Evolutionary conservation across 2,797 vertebrate genomes (phyloP), one percentile per base, ranked within the genome.

Genomic region (Melanotaenia pygmaea): DNA sequence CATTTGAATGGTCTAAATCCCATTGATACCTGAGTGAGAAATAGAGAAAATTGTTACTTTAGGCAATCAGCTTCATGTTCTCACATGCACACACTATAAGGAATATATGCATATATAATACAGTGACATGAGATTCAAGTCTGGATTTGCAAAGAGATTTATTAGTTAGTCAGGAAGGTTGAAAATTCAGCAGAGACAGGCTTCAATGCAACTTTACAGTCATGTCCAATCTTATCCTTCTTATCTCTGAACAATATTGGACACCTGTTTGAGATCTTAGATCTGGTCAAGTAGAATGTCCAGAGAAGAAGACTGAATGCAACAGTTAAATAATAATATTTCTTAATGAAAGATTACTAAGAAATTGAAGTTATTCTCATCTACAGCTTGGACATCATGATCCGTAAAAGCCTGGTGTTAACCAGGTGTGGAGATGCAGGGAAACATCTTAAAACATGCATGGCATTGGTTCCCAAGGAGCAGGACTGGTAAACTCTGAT

Each of bases 11-110:
- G 1, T 7, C 5, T 18, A 6, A 20, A 59, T 50, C 59, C 63
- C 54, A 77, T 68, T 56, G 53, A 73, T 5, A 47, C n/a, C 66
- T 69, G 76, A 78, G 60, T 32, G 61, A 37, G 4, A 76, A 45
- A 73, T 58, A 80, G 32, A 37, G 10, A 12, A 81, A 47, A 76
- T 22, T 74, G 4, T 65, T 51, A 34, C 66, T 78, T 45, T 57
- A 2, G 18, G 35, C 1, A 72, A 74, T 69, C 4, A 35, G 28
- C 45, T 59, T 64, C 50, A 66, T 62, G 70, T 62, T 73, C 62
- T 76, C 57, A 79, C 59, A 65, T 26, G 80, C 64, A 45, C 5
- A 37, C 28, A 1, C 2, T n/a, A 53, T 18, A 14, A 47, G 67
- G 10, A 64, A 76, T 26, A 82, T 53, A 66, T 53, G 26, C 10